Evolutionary conservation across 1,140 invertebrate species (phyloP).

Genomic region (Zaprionus vittiger): DNA sequence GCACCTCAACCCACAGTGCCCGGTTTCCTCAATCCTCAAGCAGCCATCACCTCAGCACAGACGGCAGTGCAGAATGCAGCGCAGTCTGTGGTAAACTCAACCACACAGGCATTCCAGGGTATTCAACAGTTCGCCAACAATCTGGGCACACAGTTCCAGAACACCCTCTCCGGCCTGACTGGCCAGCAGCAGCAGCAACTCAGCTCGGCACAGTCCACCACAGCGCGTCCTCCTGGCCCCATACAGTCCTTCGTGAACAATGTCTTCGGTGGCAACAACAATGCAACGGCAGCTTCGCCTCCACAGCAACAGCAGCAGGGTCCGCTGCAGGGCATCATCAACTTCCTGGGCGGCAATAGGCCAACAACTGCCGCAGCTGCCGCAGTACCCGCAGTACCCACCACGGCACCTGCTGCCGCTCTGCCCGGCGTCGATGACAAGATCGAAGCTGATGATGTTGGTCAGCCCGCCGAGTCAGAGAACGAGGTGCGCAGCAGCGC

Average conservation of each 20-base stretch:
- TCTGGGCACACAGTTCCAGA: slow-evolving; percentile 78
- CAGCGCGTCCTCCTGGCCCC: slow-evolving; percentile 71
- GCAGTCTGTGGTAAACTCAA: slow-evolving; percentile 71
- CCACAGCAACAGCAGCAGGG: slow-evolving; percentile 50
- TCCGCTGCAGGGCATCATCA: slow-evolving; percentile 73
- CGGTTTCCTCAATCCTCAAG: slow-evolving; percentile 67
- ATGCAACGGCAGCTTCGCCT: slow-evolving; percentile 39
- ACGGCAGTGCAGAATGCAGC: slow-evolving; percentile 73
- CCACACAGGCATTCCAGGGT: slow-evolving; percentile 78
- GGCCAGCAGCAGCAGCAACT: slow-evolving; percentile 48
- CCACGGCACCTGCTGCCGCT: slow-evolving; percentile 32
- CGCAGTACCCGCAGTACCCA: not conserved
- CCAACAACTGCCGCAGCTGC: slow-evolving; percentile 51
- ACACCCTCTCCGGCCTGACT: slow-evolving; percentile 63
- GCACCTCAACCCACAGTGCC: slow-evolving; percentile 65
- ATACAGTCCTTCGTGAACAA: slow-evolving; percentile 77
- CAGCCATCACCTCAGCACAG: slow-evolving; percentile 70
- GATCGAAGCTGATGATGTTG: slow-evolving; percentile 55
- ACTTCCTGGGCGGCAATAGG: slow-evolving; percentile 76
- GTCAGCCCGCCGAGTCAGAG: slow-evolving; percentile 40
- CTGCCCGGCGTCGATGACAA: slow-evolving; percentile 62
- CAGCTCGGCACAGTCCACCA: slow-evolving; percentile 55
- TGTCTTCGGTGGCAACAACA: slow-evolving; percentile 63
- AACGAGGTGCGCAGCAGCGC: slow-evolving; percentile 75
- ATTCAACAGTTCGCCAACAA: slow-evolving; percentile 78